phyloP scores from a whole-genome alignment of 2,113 vertebrate species.

The Alligator sinensis region DNA sequence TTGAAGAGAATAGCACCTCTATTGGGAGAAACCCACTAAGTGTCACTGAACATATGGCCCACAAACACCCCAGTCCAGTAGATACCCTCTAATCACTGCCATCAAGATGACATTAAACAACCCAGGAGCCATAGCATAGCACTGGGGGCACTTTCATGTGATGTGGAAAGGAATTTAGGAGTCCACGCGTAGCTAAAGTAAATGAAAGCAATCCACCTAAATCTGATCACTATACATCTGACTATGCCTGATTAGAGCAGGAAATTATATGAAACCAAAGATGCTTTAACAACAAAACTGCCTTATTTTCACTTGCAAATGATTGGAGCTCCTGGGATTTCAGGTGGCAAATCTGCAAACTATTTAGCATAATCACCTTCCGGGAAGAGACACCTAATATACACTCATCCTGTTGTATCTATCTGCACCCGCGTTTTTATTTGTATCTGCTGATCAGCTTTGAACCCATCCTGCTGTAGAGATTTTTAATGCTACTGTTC shows the following conservation, averaged over 20 bases:
- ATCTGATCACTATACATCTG: not conserved
- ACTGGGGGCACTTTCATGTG: not conserved
- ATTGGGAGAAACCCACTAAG: fast-evolving
- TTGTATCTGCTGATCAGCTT: constrained; percentile 19
- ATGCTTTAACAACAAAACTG: constrained; percentile 16
- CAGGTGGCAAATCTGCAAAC: constrained; percentile 41
- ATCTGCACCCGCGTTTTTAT: constrained; percentile 17
- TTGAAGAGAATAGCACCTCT: not conserved
- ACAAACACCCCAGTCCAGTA: not conserved
- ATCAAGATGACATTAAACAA: not conserved
- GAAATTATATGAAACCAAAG: constrained; percentile 37
- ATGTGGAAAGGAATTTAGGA: not conserved
- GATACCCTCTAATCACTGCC: not conserved
- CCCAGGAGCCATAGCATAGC: not conserved
- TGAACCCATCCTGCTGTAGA: not conserved
- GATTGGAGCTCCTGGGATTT: constrained; percentile 42
- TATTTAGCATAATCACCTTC: constrained; percentile 43
- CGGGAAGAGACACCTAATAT: constrained; percentile 18
- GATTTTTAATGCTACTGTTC: constrained; percentile 38
- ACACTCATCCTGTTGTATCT: not conserved
- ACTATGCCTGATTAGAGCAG: constrained; percentile 38
- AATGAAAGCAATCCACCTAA: not conserved
- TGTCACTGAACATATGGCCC: not conserved
- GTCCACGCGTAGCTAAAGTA: not conserved
- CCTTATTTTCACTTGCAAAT: constrained; percentile 58